Evolutionary conservation across 2,888 invertebrate genomes (phyloP).

Genomic region (Melieria omissa): DNA sequence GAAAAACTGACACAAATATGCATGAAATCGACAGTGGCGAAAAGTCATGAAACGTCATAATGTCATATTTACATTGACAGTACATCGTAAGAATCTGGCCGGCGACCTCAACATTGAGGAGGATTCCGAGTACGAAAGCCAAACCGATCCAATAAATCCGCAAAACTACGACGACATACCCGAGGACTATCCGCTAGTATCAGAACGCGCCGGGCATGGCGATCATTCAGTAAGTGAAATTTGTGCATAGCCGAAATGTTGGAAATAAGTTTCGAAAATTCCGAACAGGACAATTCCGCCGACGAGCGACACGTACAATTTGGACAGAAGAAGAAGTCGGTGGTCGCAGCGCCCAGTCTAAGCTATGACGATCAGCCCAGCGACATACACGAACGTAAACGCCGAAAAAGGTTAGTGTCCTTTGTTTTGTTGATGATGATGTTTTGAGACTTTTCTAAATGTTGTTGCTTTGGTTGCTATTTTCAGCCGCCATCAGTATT

Average conservation of each 20-base stretch:
- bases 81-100: constrained; percentile 57
- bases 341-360: constrained; percentile 62
- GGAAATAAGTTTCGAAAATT: not conserved
- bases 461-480: not conserved
- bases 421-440: constrained; percentile 12
- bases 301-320: constrained; percentile 70
- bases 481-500: constrained; percentile 72
- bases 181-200: constrained; percentile 66
- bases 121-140: constrained; percentile 62
- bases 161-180: constrained; percentile 66
- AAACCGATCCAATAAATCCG: constrained; percentile 59
- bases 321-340: constrained; percentile 62
- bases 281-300: constrained; percentile 59
- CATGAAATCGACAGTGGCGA: not conserved
- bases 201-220: constrained; percentile 66
- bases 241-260: not conserved
- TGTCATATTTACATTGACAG: constrained; percentile 45
- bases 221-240: constrained; percentile 61
- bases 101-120: constrained; percentile 63
- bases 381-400: constrained; percentile 67
- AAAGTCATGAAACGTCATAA: not conserved
- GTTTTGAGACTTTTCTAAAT: not conserved
- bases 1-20: constrained; percentile 2
- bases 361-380: constrained; percentile 63
- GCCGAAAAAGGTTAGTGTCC: constrained; percentile 66